Evolutionary conservation across 2,888 invertebrate genomes (phyloP).

Genomic region (Balanococcus diminutus): DNA sequence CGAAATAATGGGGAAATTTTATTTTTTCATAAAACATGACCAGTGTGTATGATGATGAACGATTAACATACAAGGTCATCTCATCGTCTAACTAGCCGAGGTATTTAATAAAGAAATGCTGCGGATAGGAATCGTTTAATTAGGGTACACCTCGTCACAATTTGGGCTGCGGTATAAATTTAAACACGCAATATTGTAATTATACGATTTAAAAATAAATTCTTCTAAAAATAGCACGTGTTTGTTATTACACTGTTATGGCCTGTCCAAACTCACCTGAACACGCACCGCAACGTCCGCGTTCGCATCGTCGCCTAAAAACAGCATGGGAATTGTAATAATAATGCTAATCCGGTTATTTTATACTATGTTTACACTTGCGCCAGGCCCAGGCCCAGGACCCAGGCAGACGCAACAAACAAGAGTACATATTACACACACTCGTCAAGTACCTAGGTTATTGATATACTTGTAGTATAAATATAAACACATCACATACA

Average conservation of each 20-base stretch:
- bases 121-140: background rate
- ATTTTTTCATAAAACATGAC: background rate
- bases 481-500: background rate
- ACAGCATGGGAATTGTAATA: slow-evolving; percentile 40
- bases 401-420: background rate
- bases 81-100: background rate
- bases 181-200: slow-evolving; percentile 12
- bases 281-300: background rate
- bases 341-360: slow-evolving; percentile 43
- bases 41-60: background rate
- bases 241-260: background rate
- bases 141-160: background rate
- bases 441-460: background rate
- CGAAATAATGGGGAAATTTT: background rate
- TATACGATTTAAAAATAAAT: slow-evolving; percentile 29
- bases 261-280: background rate
- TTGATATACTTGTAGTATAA: background rate
- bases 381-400: background rate
- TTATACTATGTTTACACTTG: slow-evolving; percentile 41
- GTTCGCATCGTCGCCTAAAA: background rate
- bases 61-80: slow-evolving; percentile 29
- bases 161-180: background rate
- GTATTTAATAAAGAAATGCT: background rate
- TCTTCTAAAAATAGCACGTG: slow-evolving; percentile 42
- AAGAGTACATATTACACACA: background rate